Percentiles rank a stretch among this genome's conserved stretches.
These are phyloP conservation scores for Ophioderma brevispina DNA, from an alignment of 35 echinoderm and acorn worm species.

Conservation along the genomic window DNA sequence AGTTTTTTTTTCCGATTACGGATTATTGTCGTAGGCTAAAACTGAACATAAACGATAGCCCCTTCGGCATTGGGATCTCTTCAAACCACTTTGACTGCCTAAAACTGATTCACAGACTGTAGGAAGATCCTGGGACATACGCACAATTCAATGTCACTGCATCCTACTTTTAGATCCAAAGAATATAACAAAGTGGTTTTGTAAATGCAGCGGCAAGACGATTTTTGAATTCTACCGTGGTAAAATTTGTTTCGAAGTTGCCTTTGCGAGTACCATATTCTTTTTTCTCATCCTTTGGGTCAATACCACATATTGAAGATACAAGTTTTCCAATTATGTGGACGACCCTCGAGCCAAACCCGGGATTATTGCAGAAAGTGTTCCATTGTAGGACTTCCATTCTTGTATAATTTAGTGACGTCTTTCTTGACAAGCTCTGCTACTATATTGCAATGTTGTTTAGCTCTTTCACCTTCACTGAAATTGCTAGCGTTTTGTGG, in stretches of 20 bases:
- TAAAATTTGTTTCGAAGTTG: not conserved
- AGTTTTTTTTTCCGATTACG: not conserved
- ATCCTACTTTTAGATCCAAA: no score
- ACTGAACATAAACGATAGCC: not conserved
- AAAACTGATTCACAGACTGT: not conserved
- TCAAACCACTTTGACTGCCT: not conserved
- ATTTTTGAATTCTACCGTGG: not conserved
- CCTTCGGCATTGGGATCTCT: not conserved
- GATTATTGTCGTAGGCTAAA: not conserved
- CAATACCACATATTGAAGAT: not conserved
- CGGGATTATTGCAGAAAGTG: not conserved
- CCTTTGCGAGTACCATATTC: not conserved
- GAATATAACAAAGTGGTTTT: not conserved
- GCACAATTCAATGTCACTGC: not conserved
- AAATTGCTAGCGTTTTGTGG: no score
- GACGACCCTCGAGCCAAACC: not conserved
- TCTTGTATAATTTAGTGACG: not conserved
- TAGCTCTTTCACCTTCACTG: no score
- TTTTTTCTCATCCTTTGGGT: not conserved
- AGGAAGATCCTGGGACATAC: not conserved
- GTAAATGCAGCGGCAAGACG: not conserved
- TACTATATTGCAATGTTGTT: not conserved
- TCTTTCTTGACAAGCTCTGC: not conserved
- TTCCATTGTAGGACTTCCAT: not conserved
- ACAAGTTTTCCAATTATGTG: not conserved